Conservation (phyloP, 2,797 vertebrate genomes). For the Lateolabrax maculatus region DNA sequence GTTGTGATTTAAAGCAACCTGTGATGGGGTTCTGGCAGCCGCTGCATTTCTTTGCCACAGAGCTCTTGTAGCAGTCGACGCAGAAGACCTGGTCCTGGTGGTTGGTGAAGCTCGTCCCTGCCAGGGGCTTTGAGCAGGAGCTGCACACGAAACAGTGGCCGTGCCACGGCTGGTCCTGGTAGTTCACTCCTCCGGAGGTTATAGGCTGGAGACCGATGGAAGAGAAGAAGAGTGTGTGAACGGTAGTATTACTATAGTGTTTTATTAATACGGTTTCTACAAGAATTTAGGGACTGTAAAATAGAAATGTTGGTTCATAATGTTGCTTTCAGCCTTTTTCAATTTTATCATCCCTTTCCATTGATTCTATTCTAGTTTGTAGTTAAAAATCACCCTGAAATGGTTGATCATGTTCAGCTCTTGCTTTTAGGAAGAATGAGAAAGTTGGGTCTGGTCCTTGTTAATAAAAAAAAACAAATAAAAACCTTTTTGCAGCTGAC, state of each 20-base stretch:
- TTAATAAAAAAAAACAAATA: neutral
- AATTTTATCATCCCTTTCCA: neutral
- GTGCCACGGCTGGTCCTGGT: conserved; percentile 98
- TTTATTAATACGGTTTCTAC: neutral
- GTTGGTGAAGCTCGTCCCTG: conserved; percentile 93
- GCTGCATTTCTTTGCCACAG: conserved; percentile 95
- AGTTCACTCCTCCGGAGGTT: conserved; percentile 95
- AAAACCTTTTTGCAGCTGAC: conserved; percentile 93
- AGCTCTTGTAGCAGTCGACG: conserved; percentile 95
- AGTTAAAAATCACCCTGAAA: neutral
- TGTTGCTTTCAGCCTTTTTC: neutral
- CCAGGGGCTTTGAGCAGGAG: conserved; percentile 92
- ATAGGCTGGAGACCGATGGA: conserved; percentile 86
- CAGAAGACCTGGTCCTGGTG: conserved; percentile 95
- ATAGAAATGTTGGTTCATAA: neutral
- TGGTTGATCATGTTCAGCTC: neutral
- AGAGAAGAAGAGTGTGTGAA: neutral
- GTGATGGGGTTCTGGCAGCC: conserved; percentile 97
- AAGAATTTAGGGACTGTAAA: neutral
- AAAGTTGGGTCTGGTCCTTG: neutral
- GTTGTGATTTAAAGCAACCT: conserved; percentile 73
- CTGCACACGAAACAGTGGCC: conserved; percentile 95
- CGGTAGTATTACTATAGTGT: neutral
- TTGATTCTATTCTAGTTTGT: neutral
- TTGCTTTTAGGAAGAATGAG: neutral